Base-by-base conservation (phyloP, 23 tunicate genomes). In the Styela clava region DNA sequence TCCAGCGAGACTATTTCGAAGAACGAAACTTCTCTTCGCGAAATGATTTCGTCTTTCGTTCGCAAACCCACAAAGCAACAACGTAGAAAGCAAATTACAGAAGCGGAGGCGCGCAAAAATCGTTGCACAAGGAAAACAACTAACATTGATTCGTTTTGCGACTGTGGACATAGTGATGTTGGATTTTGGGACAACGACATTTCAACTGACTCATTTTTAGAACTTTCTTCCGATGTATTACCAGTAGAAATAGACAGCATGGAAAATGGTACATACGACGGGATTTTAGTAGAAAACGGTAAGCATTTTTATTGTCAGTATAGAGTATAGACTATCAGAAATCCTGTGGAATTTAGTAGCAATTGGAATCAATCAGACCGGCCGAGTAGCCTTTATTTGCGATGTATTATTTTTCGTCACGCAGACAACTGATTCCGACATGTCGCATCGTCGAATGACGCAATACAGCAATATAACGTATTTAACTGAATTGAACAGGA, bases 181-280 rank as follows among this genome's bases (percentile, higher is more conserved):
- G 56, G 56, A 44, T 44, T 44, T 44, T 44, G 56, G 71, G 71
- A 67, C 16, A 67, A 29, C 71, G 71, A 67, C 19, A 18, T 19
- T 21, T 67, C 71, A 22, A 25, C 71, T 18, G 30, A 27, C 18
- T 67, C 71, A 27, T 67, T 67, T 67, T 24, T 67, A 16, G 71
- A 67, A 67, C 71, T 67, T 21, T 25, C 71, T 22, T 67, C 71
- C 18, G 71, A 67, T 18, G 71, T 29, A 18, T 18, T 29, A 16
- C 71, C 71, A 16, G 31, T 67, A 22, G 71, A 67, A 24, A 22
- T 67, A 22, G 71, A 67, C n/a, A n/a, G n/a, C n/a, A n/a, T n/a
- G n/a, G n/a, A n/a, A n/a, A n/a, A n/a, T n/a, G n/a, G n/a, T 21
- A 29, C 30, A 18, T 21, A 16, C 9, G 56, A 44, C 56, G 56